These are phyloP conservation scores for Pseudomyrmex sp. DNA, from an alignment of 1,140 invertebrate genomes.

Conservation along the genomic window DNA sequence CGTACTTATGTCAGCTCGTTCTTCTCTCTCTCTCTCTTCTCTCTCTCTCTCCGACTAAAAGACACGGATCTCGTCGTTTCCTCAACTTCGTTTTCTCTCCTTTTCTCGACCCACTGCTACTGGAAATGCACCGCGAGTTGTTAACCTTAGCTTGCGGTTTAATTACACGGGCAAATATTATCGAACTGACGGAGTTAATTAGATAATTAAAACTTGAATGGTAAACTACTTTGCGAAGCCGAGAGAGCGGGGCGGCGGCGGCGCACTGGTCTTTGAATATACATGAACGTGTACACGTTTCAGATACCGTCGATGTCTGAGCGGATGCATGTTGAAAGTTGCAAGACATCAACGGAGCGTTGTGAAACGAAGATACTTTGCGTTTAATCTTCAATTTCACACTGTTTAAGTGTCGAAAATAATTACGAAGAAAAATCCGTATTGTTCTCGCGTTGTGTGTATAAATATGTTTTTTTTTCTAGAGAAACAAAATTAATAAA, in stretches of 20 bases:
- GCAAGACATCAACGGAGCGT: conserved; percentile 35
- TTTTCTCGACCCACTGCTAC: conserved; percentile 63
- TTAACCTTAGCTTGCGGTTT: conserved; percentile 74
- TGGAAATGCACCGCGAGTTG: conserved; percentile 65
- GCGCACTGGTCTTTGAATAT: conserved; percentile 46
- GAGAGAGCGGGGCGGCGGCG: background rate
- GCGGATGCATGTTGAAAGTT: conserved; percentile 47
- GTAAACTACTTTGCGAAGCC: conserved; percentile 75
- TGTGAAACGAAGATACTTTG: conserved; percentile 38
- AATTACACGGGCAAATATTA: conserved; percentile 80
- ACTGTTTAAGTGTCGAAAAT: background rate
- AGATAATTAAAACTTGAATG: conserved; percentile 81
- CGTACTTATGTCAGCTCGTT: background rate
- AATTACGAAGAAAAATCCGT: conserved; percentile 14
- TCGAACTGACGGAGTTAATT: conserved; percentile 79
- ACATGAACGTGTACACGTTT: conserved; percentile 37
- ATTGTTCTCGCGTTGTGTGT: background rate
- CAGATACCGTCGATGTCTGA: conserved; percentile 8
- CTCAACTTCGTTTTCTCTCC: background rate
- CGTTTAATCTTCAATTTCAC: conserved; percentile 1
- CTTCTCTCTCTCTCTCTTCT: too few relatives aligned
- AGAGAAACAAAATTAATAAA: too few relatives aligned
- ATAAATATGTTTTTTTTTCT: background rate
- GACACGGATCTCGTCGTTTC: conserved; percentile 48
- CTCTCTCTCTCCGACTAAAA: background rate